These are phyloP conservation scores for Nannoperca australis DNA, from an alignment of 2,797 vertebrate genomes.

Conservation along the genomic window DNA sequence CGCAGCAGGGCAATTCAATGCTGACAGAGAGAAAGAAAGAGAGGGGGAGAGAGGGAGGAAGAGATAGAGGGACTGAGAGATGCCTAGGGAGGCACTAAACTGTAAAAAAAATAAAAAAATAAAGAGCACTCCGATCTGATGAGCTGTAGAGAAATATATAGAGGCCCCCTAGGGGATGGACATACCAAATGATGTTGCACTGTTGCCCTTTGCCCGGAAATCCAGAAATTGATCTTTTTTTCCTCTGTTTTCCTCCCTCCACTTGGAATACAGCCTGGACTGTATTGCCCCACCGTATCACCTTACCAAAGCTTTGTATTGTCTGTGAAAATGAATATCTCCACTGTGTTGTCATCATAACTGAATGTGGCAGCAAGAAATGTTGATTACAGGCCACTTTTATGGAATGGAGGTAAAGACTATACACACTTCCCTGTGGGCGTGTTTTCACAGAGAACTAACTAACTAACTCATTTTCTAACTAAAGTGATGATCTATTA, in stretches of 20 bases:
- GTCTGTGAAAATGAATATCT: constrained; percentile 46
- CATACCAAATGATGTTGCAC: constrained; percentile 70
- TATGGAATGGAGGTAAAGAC: not conserved
- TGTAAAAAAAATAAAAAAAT: constrained; percentile 12
- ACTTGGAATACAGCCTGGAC: constrained; percentile 36
- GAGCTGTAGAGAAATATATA: constrained; percentile 53
- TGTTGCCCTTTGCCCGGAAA: constrained; percentile 68
- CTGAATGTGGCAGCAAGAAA: constrained; percentile 25
- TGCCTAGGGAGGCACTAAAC: constrained; percentile 34
- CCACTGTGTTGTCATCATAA: constrained; percentile 6
- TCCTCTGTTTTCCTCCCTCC: constrained; percentile 24
- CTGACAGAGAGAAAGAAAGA: constrained; percentile 13
- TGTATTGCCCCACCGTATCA: constrained; percentile 17
- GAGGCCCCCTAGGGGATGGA: constrained; percentile 31
- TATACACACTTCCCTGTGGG: not conserved
- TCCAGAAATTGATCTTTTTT: constrained; percentile 67
- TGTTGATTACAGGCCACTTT: constrained; percentile 25
- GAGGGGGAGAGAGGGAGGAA: constrained; percentile 7
- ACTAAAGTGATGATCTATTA: not conserved
- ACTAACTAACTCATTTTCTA: not conserved
- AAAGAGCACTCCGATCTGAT: constrained; percentile 47
- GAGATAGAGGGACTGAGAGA: constrained; percentile 26
- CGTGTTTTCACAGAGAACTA: not conserved
- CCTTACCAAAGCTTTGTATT: constrained; percentile 20
- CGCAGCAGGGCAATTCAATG: constrained; percentile 49